Evolutionary conservation across 2,888 invertebrate species (phyloP), one percentile per base, ranked within the genome.

Genomic region (Microctonus aethiopoides): DNA sequence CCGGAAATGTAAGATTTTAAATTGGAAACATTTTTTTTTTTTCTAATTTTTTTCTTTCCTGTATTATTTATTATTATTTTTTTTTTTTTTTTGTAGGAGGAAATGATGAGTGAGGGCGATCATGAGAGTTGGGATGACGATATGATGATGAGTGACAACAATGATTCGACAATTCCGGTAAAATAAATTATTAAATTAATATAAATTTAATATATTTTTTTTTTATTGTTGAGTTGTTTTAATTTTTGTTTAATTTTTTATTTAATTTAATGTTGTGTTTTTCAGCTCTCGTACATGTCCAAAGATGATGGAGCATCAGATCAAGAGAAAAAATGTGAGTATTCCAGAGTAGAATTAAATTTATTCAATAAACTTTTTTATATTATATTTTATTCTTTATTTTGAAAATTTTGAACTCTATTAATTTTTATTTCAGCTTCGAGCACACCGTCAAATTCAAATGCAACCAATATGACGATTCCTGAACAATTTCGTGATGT

Each of bases 401-500:
- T n/a, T n/a, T n/a, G n/a, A n/a, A 7, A 29, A 26, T 57, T 36
- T 29, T 13, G 52, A 16, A 63, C 41, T 74, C 56, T 69, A 32
- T 41, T 68, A 11, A 16, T 32, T 70, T 41, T 66, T 22, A 59
- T 68, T 75, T 64, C 75, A 84, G 85, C 79, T 36, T 73, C 82
- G 51, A 81, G 74, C 66, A 83, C 81, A 36, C 79, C 84, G 52
- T 78, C 84, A 71, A 85, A 84, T 72, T 83, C 86, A 67, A 86
- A 84, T 72, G 82, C 82, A 68, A 79, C 83, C 74, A 86, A 85
- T 73, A 80, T 79, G 67, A 80, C 85, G 74, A 84, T 86, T 74
- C 86, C 86, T 46, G 86, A 86, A 75, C 87, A 87, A 79, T 88
- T 87, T 72, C 86, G 87, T 64, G 93, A 95, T 87, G 95, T 95